Conservation (phyloP, 2,888 invertebrate species). For the Caenorhabditis sp. region DNA sequence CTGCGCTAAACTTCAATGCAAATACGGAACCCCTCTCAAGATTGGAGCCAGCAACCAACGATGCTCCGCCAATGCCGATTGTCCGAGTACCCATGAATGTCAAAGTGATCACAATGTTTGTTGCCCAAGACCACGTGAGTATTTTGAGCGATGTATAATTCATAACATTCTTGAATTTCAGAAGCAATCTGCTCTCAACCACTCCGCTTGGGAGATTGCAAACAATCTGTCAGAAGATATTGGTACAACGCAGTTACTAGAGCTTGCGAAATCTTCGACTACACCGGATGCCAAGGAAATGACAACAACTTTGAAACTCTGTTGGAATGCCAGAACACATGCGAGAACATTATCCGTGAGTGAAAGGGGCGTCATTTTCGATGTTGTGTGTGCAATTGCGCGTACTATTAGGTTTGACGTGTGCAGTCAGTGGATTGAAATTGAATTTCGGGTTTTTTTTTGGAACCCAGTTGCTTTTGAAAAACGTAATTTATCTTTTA, state of each 20-base stretch:
- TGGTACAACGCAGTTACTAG: constrained; percentile 70
- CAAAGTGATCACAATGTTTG: constrained; percentile 70
- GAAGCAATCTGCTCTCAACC: constrained; percentile 71
- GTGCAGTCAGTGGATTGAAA: no score
- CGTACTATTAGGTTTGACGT: no score
- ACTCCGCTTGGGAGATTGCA: constrained; percentile 70
- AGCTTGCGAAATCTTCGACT: constrained; percentile 69
- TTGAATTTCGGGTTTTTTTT: no score
- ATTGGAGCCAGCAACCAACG: constrained; percentile 66
- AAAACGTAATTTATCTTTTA: no score
- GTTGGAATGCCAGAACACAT: constrained; percentile 69
- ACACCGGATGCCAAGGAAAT: constrained; percentile 65
- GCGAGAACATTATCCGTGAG: constrained; percentile 69
- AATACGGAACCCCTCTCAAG: constrained; percentile 63
- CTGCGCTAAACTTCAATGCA: constrained; percentile 69
- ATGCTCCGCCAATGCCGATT: constrained; percentile 67
- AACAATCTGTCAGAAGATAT: constrained; percentile 65
- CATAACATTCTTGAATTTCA: constrained; percentile 38
- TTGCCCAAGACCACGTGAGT: constrained; percentile 68
- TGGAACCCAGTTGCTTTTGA: no score
- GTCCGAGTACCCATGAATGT: constrained; percentile 69
- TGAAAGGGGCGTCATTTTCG: not conserved
- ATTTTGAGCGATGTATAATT: no score
- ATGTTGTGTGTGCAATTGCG: no score
- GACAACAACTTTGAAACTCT: constrained; percentile 70